A percentile compares a stretch with the other conserved stretches of the same genome.
These are phyloP conservation scores for Cassiopea andromeda DNA, from an alignment of 30 jellyfish, hydroid and myxozoan genomes.

Conservation along the genomic window DNA sequence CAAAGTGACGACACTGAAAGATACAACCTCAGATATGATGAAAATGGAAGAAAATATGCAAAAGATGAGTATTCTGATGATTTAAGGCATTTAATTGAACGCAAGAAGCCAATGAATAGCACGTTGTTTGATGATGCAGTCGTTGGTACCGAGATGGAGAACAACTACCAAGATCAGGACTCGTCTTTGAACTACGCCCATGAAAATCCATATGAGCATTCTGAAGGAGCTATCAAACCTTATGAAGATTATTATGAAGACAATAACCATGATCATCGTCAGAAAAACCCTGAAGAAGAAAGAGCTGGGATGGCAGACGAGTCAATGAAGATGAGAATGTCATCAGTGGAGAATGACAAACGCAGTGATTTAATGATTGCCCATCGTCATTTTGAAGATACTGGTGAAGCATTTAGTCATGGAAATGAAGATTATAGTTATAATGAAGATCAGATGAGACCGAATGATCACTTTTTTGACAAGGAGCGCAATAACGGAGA, in stretches of 20 bases:
- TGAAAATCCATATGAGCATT: background rate
- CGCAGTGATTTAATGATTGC: conserved; percentile 65
- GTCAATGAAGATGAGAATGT: conserved; percentile 56
- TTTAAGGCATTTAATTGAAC: conserved; percentile 31
- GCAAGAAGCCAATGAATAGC: conserved; percentile 49
- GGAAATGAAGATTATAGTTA: conserved; percentile 4
- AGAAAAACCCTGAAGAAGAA: conserved; percentile 38
- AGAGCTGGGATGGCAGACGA: conserved; percentile 66
- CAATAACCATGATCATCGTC: background rate
- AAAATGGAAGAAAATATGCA: background rate
- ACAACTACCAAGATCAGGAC: conserved; percentile 50
- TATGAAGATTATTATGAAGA: background rate
- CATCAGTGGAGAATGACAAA: conserved; percentile 59
- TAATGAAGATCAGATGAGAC: background rate
- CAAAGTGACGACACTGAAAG: conserved; percentile 1
- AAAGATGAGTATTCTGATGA: conserved; percentile 55
- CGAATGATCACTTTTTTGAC: background rate
- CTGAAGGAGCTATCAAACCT: background rate
- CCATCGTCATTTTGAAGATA: conserved; percentile 68
- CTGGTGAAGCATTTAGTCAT: conserved; percentile 4
- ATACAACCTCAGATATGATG: background rate
- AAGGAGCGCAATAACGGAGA: background rate
- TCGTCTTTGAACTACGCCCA: conserved; percentile 3
- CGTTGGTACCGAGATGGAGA: conserved; percentile 55
- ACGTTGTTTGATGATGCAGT: conserved; percentile 63